phyloP scores from a whole-genome alignment of 2,888 invertebrate genomes.

The Machimus rusticus region DNA sequence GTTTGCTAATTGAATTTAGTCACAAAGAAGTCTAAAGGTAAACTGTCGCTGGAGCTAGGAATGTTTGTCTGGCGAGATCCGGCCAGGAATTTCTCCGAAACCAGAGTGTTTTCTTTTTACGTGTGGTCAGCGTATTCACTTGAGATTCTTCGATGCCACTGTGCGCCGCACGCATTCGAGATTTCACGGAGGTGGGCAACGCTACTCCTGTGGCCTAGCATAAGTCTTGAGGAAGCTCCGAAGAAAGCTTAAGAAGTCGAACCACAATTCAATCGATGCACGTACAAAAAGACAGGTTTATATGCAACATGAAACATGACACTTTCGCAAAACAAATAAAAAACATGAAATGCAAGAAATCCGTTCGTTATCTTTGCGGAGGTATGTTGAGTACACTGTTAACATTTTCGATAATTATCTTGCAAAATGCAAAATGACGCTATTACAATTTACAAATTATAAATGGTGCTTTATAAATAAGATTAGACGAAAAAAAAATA shows the following conservation, averaged over 20 bases:
- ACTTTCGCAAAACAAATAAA: not conserved
- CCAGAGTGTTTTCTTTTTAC: not conserved
- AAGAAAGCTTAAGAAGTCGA: not conserved
- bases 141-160: not conserved
- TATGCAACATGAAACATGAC: not conserved
- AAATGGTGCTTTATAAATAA: too few relatives aligned
- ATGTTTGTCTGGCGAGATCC: not conserved
- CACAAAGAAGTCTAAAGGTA: not conserved
- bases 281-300: not conserved
- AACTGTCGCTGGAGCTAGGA: not conserved
- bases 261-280: not conserved
- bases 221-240: not conserved
- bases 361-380: not conserved
- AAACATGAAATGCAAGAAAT: not conserved
- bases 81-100: not conserved
- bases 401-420: not conserved
- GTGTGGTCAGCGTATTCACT: not conserved
- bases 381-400: not conserved
- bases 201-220: not conserved
- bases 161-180: not conserved
- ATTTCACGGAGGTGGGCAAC: not conserved
- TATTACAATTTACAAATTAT: too few relatives aligned
- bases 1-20: not conserved
- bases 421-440: too few relatives aligned
- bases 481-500: too few relatives aligned